These are phyloP conservation scores for Drosophila littoralis DNA, from an alignment of 1,140 invertebrate genomes.

Conservation along the genomic window DNA sequence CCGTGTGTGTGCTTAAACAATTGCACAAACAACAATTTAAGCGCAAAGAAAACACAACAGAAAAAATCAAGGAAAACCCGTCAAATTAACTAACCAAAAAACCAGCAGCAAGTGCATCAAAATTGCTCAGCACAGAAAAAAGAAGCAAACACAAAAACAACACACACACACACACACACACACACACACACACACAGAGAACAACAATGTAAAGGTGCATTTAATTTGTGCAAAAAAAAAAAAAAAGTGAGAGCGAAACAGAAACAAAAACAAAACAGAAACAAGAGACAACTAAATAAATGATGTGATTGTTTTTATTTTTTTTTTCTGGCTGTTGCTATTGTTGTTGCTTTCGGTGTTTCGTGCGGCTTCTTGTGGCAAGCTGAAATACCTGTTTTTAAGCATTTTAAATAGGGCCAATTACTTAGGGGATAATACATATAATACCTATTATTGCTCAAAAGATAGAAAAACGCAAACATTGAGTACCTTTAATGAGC, in stretches of 20 bases:
- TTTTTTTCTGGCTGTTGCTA: too few relatives aligned
- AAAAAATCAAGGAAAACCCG: neutral
- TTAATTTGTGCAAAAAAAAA: slow-evolving; percentile 40
- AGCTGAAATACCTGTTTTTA: neutral
- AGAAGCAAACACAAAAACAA: slow-evolving; percentile 21
- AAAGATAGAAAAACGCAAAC: too few relatives aligned
- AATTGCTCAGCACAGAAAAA: slow-evolving; percentile 5
- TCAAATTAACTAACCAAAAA: slow-evolving; percentile 39
- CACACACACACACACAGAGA: slow-evolving; percentile 11
- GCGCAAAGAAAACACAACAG: slow-evolving; percentile 18
- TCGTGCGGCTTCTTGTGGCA: slow-evolving; percentile 16
- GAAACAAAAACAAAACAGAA: slow-evolving; percentile 3
- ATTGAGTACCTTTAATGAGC: too few relatives aligned
- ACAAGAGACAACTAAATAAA: slow-evolving; percentile 18
- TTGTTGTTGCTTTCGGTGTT: slow-evolving; percentile 11
- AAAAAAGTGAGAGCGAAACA: neutral
- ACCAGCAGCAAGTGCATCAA: slow-evolving; percentile 48
- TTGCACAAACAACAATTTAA: slow-evolving; percentile 52
- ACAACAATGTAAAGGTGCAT: slow-evolving; percentile 40
- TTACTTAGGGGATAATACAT: neutral
- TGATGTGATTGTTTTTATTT: slow-evolving; percentile 23
- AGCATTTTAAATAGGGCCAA: neutral
- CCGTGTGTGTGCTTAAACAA: slow-evolving; percentile 40
- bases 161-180: slow-evolving; percentile 18
- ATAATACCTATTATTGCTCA: neutral